Evolutionary conservation across 2,113 vertebrate species (phyloP).

Genomic region (Callipepla californica): DNA sequence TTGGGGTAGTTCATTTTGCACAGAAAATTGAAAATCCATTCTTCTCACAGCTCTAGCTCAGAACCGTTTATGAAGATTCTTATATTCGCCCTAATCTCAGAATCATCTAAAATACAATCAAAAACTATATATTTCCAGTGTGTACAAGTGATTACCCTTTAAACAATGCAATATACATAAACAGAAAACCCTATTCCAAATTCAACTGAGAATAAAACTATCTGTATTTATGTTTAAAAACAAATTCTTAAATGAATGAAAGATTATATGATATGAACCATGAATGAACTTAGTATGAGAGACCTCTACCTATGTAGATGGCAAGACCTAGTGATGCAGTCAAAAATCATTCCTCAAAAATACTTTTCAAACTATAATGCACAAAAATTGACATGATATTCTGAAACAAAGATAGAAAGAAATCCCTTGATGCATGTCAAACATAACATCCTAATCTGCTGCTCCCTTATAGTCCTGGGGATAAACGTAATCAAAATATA

Average conservation of each 20-base stretch:
- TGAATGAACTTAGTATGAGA: neutral
- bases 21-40: slow-evolving; percentile 52
- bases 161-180: slow-evolving; percentile 44
- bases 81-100: slow-evolving; percentile 23
- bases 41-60: slow-evolving; percentile 29
- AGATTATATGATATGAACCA: neutral
- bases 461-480: neutral
- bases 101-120: slow-evolving; percentile 24
- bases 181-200: neutral
- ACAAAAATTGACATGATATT: neutral
- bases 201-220: neutral
- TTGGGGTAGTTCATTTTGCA: neutral
- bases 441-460: neutral
- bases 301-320: neutral
- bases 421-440: neutral
- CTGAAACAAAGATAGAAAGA: neutral
- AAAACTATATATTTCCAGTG: neutral
- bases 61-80: neutral
- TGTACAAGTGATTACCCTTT: slow-evolving; percentile 26
- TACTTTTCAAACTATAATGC: neutral
- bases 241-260: neutral
- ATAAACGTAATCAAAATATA: neutral
- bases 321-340: neutral
- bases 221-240: neutral
- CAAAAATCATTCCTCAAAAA: neutral